Conservation (phyloP, 2,113 vertebrate species). For the Daboia siamensis region DNA sequence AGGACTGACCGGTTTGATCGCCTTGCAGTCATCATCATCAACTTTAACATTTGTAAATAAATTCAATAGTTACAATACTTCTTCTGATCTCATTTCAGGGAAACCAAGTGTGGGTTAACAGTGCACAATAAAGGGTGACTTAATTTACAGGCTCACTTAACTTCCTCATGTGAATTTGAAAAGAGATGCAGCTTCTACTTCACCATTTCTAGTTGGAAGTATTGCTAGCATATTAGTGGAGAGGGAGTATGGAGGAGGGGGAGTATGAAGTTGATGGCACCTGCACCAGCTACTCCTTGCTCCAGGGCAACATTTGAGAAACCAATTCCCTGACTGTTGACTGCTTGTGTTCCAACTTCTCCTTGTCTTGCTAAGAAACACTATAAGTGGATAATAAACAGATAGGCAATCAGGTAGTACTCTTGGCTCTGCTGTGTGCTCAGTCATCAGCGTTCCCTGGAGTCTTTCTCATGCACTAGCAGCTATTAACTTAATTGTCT, state of each 20-base stretch:
- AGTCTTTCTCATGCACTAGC: not conserved
- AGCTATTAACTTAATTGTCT: constrained; percentile 20
- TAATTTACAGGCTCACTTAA: not conserved
- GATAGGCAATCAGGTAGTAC: not conserved
- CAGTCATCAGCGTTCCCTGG: not conserved
- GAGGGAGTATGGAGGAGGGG: too few relatives aligned
- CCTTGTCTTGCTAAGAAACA: constrained; percentile 26
- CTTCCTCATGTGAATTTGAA: not conserved
- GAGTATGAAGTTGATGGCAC: not conserved
- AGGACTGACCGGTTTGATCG: too few relatives aligned
- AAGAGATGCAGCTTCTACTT: not conserved
- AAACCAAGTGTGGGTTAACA: not conserved
- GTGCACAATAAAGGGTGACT: not conserved
- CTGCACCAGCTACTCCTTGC: not conserved
- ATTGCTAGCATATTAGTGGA: not conserved
- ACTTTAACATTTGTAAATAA: not conserved
- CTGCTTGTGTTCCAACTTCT: constrained; percentile 12
- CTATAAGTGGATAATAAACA: not conserved
- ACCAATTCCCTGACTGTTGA: not conserved
- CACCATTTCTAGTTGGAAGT: not conserved
- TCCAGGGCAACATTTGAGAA: not conserved
- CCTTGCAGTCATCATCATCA: too few relatives aligned
- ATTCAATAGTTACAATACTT: not conserved
- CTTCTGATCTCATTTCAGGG: not conserved
- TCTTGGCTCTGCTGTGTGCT: not conserved